These are phyloP conservation scores for Odontamblyopus lacepedii DNA, from an alignment of 2,797 vertebrate species.

Conservation along the genomic window DNA sequence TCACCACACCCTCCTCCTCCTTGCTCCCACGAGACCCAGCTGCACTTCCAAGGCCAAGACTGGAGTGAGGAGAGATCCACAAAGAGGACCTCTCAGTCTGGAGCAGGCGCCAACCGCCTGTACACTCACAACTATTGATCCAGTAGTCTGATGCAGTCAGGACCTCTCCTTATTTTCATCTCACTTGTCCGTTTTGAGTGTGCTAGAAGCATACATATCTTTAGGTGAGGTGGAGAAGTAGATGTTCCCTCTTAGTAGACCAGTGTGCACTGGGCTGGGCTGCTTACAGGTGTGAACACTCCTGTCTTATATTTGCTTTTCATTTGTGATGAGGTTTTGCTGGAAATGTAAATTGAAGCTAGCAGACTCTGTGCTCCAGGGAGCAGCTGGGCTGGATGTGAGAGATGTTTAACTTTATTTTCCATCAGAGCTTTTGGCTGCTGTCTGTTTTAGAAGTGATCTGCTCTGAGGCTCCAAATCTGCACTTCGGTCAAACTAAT, in stretches of 20 bases:
- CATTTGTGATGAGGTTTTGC: constrained; percentile 20
- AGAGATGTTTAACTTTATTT: constrained; percentile 23
- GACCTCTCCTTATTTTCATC: constrained; percentile 2
- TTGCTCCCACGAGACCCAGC: constrained; percentile 63
- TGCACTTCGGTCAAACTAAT: neutral
- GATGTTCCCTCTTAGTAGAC: constrained; percentile 10
- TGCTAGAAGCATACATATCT: constrained; percentile 2
- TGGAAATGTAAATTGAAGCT: constrained; percentile 30
- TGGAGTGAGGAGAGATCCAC: constrained; percentile 43
- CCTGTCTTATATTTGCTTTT: constrained; percentile 16
- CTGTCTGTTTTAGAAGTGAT: constrained; percentile 24
- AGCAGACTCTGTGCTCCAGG: constrained; percentile 18
- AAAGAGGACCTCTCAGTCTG: constrained; percentile 28
- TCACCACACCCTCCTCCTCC: constrained; percentile 67
- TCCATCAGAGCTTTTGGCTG: constrained; percentile 20
- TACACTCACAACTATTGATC: constrained; percentile 16
- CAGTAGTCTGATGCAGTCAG: constrained; percentile 3
- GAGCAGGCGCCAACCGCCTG: constrained; percentile 16
- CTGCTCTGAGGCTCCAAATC: constrained; percentile 13
- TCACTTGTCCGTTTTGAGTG: constrained; percentile 14
- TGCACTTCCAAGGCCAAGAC: constrained; percentile 68
- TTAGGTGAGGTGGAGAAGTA: neutral
- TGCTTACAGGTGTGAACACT: constrained; percentile 5
- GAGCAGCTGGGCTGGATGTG: constrained; percentile 16
- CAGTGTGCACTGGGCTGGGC: constrained; percentile 8